Conservation (phyloP, 2,113 vertebrate genomes). For the Burhinus bistriatus region DNA sequence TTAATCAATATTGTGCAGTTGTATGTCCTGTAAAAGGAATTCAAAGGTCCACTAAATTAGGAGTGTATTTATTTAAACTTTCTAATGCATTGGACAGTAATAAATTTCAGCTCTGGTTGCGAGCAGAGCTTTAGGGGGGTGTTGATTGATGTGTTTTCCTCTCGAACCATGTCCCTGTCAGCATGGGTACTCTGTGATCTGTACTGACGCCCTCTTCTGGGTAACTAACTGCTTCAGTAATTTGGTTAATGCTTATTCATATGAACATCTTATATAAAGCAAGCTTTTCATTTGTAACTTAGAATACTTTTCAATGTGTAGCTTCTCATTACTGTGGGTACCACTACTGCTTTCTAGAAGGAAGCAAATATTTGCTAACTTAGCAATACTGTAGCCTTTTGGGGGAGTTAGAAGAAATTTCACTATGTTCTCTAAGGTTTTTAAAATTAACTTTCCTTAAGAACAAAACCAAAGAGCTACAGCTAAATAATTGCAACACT, state of each 20-base stretch:
- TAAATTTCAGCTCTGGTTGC: neutral
- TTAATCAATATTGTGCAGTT: neutral
- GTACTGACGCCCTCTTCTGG: neutral
- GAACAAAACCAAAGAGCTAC: neutral
- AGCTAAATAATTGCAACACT: neutral
- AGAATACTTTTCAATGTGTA: neutral
- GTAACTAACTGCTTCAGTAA: neutral
- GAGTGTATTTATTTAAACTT: neutral
- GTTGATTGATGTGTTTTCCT: neutral
- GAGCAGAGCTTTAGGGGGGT: neutral
- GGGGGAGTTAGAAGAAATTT: neutral
- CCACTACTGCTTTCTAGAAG: neutral
- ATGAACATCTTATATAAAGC: no score
- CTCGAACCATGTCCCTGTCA: accelerated
- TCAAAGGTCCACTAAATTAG: neutral
- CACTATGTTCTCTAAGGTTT: neutral
- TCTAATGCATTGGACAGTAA: neutral
- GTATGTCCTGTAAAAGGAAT: neutral
- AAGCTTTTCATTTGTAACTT: no score
- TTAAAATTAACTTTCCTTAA: neutral
- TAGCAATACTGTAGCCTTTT: neutral
- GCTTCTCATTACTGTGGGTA: neutral
- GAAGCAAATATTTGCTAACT: neutral
- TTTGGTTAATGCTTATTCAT: neutral
- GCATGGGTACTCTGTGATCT: neutral